These are phyloP conservation scores for Bombus difficillimus DNA, from an alignment of 1,140 invertebrate species.

Conservation along the genomic window DNA sequence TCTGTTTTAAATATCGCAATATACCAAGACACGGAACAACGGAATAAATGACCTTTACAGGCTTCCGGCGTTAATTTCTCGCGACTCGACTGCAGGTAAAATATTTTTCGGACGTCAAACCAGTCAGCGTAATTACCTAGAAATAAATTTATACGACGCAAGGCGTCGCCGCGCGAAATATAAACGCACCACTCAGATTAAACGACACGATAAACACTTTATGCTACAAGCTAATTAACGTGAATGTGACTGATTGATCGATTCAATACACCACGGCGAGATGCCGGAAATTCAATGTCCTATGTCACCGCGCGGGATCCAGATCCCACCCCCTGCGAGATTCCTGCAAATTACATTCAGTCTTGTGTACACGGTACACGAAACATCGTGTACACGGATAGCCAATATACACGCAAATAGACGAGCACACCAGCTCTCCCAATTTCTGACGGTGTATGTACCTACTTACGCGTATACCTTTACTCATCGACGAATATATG, in stretches of 20 bases:
- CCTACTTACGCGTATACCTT: background rate
- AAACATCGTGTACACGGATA: slow-evolving; percentile 16
- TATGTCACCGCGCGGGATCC: slow-evolving; percentile 36
- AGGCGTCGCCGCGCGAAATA: background rate
- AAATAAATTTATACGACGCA: background rate
- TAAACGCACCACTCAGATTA: background rate
- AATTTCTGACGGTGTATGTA: background rate
- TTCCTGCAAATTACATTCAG: slow-evolving; percentile 46
- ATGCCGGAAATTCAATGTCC: slow-evolving; percentile 51
- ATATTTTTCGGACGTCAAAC: slow-evolving; percentile 27
- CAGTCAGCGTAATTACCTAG: background rate
- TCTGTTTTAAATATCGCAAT: background rate
- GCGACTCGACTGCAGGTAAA: background rate
- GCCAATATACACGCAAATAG: background rate
- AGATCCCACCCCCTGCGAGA: slow-evolving; percentile 12
- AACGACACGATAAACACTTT: slow-evolving; percentile 14
- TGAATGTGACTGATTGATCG: slow-evolving; percentile 49
- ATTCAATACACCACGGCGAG: slow-evolving; percentile 38
- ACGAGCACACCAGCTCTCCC: background rate
- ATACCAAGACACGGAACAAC: too few relatives aligned
- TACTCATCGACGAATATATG: background rate
- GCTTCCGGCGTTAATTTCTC: slow-evolving; percentile 10
- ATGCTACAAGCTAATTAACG: slow-evolving; percentile 37
- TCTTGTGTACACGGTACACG: slow-evolving; percentile 24
- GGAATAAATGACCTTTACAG: background rate